phyloP scores from a whole-genome alignment of 2,888 invertebrate genomes.

The Sericinus montela region DNA sequence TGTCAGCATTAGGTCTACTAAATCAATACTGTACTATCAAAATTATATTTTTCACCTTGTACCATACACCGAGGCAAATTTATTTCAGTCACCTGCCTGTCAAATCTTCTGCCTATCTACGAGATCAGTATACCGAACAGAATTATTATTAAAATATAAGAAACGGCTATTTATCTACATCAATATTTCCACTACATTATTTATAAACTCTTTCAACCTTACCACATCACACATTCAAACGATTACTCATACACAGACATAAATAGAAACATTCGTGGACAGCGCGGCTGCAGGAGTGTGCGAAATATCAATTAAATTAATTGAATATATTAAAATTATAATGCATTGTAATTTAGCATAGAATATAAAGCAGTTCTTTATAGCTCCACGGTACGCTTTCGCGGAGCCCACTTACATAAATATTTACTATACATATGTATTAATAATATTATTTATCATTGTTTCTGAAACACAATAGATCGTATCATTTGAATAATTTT shows the following conservation, averaged over 20 bases:
- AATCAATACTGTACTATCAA: too few species aligned
- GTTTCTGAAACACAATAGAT: conserved; percentile 74
- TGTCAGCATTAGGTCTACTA: too few species aligned
- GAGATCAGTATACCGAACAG: not conserved
- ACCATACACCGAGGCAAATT: not conserved
- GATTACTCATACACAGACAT: too few species aligned
- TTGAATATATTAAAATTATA: conserved; percentile 16
- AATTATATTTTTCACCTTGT: too few species aligned
- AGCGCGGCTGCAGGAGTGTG: not conserved
- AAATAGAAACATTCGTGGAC: too few species aligned
- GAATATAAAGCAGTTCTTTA: conserved; percentile 30
- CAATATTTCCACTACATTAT: conserved; percentile 5
- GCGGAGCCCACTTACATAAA: conserved; percentile 63
- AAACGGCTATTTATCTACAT: conserved; percentile 1
- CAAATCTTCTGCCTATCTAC: not conserved
- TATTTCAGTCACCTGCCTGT: conserved; percentile 1
- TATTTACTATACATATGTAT: conserved; percentile 66
- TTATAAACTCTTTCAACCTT: conserved; percentile 2
- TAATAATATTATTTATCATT: conserved; percentile 74
- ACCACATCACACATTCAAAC: too few species aligned
- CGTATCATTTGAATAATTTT: conserved; percentile 77
- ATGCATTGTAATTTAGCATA: conserved; percentile 13
- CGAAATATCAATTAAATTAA: conserved; percentile 5
- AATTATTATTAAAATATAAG: conserved; percentile 1
- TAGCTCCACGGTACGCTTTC: conserved; percentile 31